A percentile compares a stretch with the other conserved stretches of the same genome.
phyloP scores from a whole-genome alignment of 2,113 vertebrate genomes.

The Oryzias celebensis region DNA sequence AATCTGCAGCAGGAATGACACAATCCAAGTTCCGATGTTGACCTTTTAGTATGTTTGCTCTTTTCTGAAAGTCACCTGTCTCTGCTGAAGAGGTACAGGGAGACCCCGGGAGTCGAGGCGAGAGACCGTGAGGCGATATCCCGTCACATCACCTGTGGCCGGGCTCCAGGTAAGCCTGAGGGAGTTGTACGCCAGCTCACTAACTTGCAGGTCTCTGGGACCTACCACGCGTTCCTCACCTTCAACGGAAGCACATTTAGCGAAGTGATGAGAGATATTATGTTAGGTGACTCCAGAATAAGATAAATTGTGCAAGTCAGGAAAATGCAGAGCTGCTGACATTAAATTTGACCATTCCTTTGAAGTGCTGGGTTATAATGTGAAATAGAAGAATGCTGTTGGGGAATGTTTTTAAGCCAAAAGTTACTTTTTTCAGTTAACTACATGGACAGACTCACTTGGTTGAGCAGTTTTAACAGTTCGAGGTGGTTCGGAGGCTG shows the following conservation, averaged over 20 bases:
- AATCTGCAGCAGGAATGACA: slow-evolving; percentile 7
- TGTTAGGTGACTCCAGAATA: background rate
- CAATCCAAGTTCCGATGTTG: background rate
- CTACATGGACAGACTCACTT: slow-evolving; percentile 47
- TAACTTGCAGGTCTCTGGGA: slow-evolving; percentile 80
- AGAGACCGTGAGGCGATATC: slow-evolving; percentile 77
- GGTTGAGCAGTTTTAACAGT: slow-evolving; percentile 63
- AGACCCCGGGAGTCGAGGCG: slow-evolving; percentile 68
- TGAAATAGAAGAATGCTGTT: slow-evolving; percentile 6
- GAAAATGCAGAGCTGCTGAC: too few species aligned
- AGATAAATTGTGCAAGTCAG: slow-evolving; percentile 11
- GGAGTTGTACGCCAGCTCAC: slow-evolving; percentile 78
- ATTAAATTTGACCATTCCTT: too few species aligned
- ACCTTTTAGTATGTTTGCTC: too few species aligned
- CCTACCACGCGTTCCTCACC: slow-evolving; percentile 71
- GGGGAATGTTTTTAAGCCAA: background rate
- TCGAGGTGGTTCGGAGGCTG: slow-evolving; percentile 82
- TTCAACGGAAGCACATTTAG: slow-evolving; percentile 25
- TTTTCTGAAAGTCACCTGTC: slow-evolving; percentile 69
- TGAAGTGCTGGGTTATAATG: too few species aligned
- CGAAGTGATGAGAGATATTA: background rate
- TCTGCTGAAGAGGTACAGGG: slow-evolving; percentile 47
- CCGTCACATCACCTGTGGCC: slow-evolving; percentile 81
- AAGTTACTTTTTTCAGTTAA: background rate
- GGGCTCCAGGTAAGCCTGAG: slow-evolving; percentile 82